Evolutionary conservation across 2,113 vertebrate genomes (phyloP).

Genomic region (Dipodomys spectabilis): DNA sequence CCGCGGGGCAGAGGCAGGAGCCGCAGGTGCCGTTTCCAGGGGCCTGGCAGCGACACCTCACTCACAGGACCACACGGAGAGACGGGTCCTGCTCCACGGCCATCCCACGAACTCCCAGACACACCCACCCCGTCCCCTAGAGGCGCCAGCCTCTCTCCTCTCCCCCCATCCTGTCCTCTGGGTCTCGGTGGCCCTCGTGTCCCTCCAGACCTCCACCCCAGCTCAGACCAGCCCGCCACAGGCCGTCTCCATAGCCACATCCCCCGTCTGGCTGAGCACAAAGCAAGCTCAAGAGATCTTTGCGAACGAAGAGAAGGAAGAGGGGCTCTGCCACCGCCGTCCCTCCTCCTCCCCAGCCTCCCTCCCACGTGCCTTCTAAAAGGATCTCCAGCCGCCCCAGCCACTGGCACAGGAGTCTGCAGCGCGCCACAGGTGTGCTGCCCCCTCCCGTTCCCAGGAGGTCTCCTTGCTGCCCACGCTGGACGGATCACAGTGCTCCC

Average conservation of each 20-base stretch:
- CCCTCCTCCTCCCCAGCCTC: background rate
- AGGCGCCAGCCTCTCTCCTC: background rate
- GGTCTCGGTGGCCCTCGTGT: background rate
- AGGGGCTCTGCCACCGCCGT: background rate
- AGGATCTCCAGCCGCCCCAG: background rate
- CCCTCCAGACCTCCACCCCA: background rate
- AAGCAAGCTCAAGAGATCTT: background rate
- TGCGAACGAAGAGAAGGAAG: no score
- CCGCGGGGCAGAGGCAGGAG: no score
- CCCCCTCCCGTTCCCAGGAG: background rate
- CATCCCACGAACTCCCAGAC: background rate
- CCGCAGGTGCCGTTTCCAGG: constrained; percentile 32
- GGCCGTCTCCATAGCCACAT: fast-evolving
- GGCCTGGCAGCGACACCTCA: background rate
- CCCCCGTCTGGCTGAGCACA: background rate
- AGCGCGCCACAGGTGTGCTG: background rate
- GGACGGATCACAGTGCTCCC: background rate
- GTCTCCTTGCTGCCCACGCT: background rate
- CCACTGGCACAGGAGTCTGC: fast-evolving
- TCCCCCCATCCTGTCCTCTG: background rate
- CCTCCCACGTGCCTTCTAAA: background rate
- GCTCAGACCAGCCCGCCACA: no score
- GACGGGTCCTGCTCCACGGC: background rate
- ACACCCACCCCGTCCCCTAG: background rate
- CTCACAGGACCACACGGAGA: background rate